Percentiles rank a stretch among this genome's conserved stretches.
These are phyloP conservation scores for Romanogobio albipinnatus DNA, from an alignment of 2,113 vertebrate genomes.

Conservation along the genomic window DNA sequence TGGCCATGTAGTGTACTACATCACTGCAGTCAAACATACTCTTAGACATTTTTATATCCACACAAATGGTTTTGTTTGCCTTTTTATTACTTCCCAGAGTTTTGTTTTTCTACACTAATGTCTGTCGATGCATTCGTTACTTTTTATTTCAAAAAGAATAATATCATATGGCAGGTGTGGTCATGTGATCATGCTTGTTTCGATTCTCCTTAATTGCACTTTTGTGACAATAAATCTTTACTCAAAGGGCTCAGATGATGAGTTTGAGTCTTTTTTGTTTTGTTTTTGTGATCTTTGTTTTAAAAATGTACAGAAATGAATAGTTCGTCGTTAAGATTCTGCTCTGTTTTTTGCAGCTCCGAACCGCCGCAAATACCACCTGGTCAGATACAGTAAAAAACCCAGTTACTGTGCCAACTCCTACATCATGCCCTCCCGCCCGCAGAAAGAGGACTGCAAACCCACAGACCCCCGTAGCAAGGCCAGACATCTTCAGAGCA, in stretches of 20 bases:
- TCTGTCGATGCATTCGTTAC: conserved; percentile 25
- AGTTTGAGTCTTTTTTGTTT: conserved; percentile 58
- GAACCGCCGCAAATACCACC: conserved; percentile 41
- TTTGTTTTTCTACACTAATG: conserved; percentile 2
- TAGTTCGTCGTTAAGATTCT: neutral
- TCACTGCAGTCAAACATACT: neutral
- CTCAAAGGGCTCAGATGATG: conserved; percentile 71
- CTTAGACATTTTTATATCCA: neutral
- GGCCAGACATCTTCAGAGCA: conserved; percentile 86
- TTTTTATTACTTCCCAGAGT: neutral
- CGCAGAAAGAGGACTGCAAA: conserved; percentile 68
- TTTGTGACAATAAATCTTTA: conserved; percentile 69
- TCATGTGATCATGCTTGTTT: conserved; percentile 60
- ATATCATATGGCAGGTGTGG: conserved; percentile 50
- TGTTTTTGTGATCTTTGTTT: conserved; percentile 9
- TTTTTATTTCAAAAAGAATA: conserved; percentile 11
- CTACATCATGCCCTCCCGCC: conserved; percentile 68
- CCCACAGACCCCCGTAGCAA: conserved; percentile 83
- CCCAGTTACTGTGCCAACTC: conserved; percentile 78
- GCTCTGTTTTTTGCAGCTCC: conserved; percentile 55
- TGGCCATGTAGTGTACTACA: conserved; percentile 31
- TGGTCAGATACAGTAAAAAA: conserved; percentile 75
- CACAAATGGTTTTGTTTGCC: neutral
- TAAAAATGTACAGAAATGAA: neutral
- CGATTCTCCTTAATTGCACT: conserved; percentile 64